A percentile compares a stretch with the other conserved stretches of the same genome.
Evolutionary conservation across 2,113 vertebrate species (phyloP).

Genomic region (Lucifuga dentata): DNA sequence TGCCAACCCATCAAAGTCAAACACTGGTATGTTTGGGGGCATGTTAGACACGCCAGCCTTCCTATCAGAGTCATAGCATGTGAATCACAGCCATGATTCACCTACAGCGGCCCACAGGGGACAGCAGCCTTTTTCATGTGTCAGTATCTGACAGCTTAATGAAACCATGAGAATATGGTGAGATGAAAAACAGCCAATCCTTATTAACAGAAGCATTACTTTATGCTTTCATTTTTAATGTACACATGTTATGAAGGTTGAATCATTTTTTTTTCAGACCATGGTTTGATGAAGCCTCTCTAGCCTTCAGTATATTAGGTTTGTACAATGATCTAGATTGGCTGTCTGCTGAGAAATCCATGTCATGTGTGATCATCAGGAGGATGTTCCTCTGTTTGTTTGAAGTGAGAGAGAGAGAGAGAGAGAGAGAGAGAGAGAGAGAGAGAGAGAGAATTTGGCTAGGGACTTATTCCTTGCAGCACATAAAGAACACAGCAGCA

Average conservation of each 20-base stretch:
- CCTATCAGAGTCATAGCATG: background rate
- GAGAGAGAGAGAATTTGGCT: too few species aligned
- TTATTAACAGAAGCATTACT: too few species aligned
- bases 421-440: too few species aligned
- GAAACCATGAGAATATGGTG: slow-evolving; percentile 45
- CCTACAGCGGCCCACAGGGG: background rate
- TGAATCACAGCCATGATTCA: slow-evolving; percentile 25
- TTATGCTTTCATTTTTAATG: too few species aligned
- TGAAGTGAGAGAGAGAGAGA: slow-evolving; percentile 5
- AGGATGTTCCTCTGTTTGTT: slow-evolving; percentile 32
- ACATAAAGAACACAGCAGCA: background rate
- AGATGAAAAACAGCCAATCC: background rate
- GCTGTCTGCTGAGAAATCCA: slow-evolving; percentile 10
- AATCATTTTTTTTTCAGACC: too few species aligned
- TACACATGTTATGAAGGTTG: too few species aligned
- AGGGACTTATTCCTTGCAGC: slow-evolving; percentile 2
- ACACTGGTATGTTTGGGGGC: background rate
- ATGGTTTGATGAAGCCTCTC: too few species aligned
- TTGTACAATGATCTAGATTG: slow-evolving; percentile 1
- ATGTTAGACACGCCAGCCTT: background rate
- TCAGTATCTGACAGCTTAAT: slow-evolving; percentile 37
- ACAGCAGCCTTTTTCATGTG: slow-evolving; percentile 9
- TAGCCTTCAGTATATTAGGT: too few species aligned
- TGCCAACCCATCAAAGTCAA: slow-evolving; percentile 14
- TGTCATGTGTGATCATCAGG: slow-evolving; percentile 3